A percentile compares a stretch with the other conserved stretches of the same genome.
Evolutionary conservation across 2,113 vertebrate species (phyloP).

Genomic region (Panurus biarmicus): DNA sequence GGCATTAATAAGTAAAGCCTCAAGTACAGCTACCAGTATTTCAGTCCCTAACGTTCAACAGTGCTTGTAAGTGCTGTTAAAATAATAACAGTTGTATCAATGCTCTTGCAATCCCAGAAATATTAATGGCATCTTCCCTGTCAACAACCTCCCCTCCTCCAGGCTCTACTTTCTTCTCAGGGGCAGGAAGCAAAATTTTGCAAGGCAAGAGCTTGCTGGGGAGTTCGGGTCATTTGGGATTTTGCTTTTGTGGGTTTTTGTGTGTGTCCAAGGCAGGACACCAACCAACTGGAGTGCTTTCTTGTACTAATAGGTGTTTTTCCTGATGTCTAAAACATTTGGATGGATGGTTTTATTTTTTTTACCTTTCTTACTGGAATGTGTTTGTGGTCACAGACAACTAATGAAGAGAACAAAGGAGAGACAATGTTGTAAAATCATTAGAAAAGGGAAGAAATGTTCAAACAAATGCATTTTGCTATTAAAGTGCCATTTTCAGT

Average conservation of each 20-base stretch:
- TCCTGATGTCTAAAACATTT: neutral
- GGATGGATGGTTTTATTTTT: neutral
- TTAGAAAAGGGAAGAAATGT: constrained; percentile 30
- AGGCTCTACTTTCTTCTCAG: neutral
- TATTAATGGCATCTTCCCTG: constrained; percentile 34
- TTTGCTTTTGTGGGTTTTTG: constrained; percentile 24
- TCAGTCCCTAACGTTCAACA: constrained; percentile 32
- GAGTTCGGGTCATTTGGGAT: neutral
- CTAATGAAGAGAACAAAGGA: constrained; percentile 52
- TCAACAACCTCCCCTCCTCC: constrained; percentile 34
- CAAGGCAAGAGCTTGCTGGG: neutral
- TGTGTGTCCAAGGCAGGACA: neutral
- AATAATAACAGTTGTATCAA: constrained; percentile 23
- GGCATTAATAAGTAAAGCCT: constrained; percentile 60
- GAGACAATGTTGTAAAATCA: constrained; percentile 51
- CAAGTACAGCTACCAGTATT: constrained; percentile 37
- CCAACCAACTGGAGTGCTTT: neutral
- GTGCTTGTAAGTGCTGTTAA: constrained; percentile 43
- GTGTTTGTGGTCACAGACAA: constrained; percentile 26
- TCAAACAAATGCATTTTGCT: constrained; percentile 49
- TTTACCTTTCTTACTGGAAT: constrained; percentile 49
- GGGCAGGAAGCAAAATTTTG: constrained; percentile 7
- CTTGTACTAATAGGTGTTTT: neutral
- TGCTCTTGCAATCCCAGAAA: constrained; percentile 17
- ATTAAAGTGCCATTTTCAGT: constrained; percentile 48